Percentiles rank a stretch among this genome's conserved stretches.
phyloP scores from a whole-genome alignment of 2,113 vertebrate species.

The Cyanoderma ruficeps region DNA sequence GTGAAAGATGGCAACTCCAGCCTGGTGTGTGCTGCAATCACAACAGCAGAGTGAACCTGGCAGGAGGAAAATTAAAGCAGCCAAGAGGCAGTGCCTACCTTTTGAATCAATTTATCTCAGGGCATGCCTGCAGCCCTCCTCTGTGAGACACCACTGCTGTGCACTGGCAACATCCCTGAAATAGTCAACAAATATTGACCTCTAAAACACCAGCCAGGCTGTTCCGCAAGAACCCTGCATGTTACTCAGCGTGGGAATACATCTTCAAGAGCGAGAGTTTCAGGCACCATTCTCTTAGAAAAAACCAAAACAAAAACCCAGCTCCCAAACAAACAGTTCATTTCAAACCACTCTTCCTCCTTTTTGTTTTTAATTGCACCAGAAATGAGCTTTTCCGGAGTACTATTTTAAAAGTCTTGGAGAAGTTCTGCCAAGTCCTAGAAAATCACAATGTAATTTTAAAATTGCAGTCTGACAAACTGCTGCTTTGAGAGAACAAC shows the following conservation, averaged over 20 bases:
- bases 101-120: not conserved
- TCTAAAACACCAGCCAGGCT: not conserved
- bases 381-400: conserved; percentile 12
- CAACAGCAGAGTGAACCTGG: not conserved
- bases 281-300: not conserved
- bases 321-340: not conserved
- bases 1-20: not conserved
- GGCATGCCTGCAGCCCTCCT: not conserved
- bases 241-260: conserved; percentile 21
- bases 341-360: conserved; percentile 24
- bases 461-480: conserved; percentile 54
- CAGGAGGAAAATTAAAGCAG: not conserved
- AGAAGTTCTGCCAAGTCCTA: conserved; percentile 42
- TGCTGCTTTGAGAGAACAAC: not conserved
- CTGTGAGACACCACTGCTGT: not conserved
- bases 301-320: not conserved
- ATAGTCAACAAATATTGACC: not conserved
- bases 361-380: conserved; percentile 16
- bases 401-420: conserved; percentile 18
- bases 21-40: not conserved
- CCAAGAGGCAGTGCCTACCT: not conserved
- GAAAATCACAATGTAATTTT: conserved; percentile 38
- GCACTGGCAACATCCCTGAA: not conserved
- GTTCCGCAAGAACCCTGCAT: not conserved
- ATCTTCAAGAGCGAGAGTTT: conserved; percentile 37